Evolutionary conservation across 2,797 vertebrate genomes (phyloP), one percentile per base, ranked within the genome.

Genomic region (Moxostoma hubbsi): DNA sequence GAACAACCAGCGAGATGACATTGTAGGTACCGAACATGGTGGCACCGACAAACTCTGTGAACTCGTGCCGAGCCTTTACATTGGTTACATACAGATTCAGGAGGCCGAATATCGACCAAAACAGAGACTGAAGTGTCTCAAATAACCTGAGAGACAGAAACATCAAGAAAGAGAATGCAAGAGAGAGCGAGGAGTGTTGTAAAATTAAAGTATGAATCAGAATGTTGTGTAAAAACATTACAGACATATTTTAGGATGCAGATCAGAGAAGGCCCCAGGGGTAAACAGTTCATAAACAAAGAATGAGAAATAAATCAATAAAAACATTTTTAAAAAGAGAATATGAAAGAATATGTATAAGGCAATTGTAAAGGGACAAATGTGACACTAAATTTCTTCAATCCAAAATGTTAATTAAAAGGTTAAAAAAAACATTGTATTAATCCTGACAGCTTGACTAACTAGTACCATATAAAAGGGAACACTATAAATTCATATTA

Each of bases 21-120:
- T 98, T 98, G 93, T 98, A 98, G 0, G 96, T 98, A 67, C 96
- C 97, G 7, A 98, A 98, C 97, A 98, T 98, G 1, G 96, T 98
- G 24, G 97, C 97, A 47, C 97, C 97, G 2, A 98, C 95, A 63
- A 97, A 98, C 82, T 98, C 97, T 0, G 97, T 98, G 90, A 98
- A 98, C 90, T 98, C 96, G 0, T 98, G 97, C 1, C 96, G 94
- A 45, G 97, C 97, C 89, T 95, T 97, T 82, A 98, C 97, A 1
- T 97, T 98, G 82, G 97, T 98, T 78, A 98, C 97, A 7, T 98
- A 98, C 63, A 98, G 93, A 81, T 97, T 98, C 54, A 98, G 85
- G 84, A 98, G 94, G 45, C 97, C 97, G 0, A 98, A 98, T 75
- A 98, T 94, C 5, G 97, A 98, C 97, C 97, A 98, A 93, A 98